Percentiles rank a stretch among this genome's conserved stretches.
Conservation (phyloP, 2,888 invertebrate genomes). For the Drosophila setosimentum region DNA sequence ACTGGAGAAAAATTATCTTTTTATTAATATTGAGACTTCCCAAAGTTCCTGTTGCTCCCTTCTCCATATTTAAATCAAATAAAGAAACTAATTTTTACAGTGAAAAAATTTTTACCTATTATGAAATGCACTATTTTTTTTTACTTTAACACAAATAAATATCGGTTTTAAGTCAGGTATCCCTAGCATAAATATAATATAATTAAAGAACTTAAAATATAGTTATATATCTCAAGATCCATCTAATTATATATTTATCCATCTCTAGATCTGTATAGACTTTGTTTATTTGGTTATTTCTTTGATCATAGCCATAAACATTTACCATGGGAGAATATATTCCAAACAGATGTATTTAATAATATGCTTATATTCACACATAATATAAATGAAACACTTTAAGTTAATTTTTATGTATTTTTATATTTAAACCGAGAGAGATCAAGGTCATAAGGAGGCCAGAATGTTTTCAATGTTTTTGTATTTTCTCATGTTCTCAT, state of each 20-base stretch:
- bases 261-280: neutral
- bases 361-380: neutral
- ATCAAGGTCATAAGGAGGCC: conserved; percentile 6
- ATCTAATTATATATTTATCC: too few species aligned
- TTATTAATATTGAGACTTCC: neutral
- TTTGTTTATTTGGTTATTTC: neutral
- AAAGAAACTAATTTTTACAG: too few species aligned
- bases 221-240: neutral
- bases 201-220: neutral
- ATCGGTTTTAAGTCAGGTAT: neutral
- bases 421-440: neutral
- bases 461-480: conserved; percentile 5
- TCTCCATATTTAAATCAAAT: neutral
- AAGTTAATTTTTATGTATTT: neutral
- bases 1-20: neutral
- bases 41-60: neutral
- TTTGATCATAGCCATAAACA: neutral
- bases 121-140: neutral
- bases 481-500: neutral
- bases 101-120: too few species aligned
- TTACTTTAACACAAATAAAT: accelerated
- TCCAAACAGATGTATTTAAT: neutral
- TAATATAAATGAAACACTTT: neutral
- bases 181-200: neutral
- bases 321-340: neutral